A percentile compares a stretch with the other conserved stretches of the same genome.
Evolutionary conservation across 2,113 vertebrate species (phyloP).

Genomic region (Melospiza melodia): DNA sequence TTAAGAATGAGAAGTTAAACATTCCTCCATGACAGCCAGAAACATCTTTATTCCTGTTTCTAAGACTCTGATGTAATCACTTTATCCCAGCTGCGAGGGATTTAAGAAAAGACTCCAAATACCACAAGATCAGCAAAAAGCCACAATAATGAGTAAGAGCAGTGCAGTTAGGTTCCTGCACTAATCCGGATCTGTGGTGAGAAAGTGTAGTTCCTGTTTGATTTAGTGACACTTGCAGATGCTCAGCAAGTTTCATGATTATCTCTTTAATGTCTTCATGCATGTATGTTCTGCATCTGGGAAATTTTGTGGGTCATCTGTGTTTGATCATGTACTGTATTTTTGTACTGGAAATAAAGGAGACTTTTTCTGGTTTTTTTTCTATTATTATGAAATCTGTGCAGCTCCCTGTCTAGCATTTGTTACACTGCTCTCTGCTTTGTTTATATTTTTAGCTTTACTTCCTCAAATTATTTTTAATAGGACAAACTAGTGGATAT

Average conservation of each 20-base stretch:
- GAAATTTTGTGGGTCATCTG: constrained; percentile 12
- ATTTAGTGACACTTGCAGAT: neutral
- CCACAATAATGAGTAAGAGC: neutral
- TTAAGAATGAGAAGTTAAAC: neutral
- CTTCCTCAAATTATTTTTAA: neutral
- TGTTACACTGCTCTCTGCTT: neutral
- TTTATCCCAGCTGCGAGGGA: constrained; percentile 21
- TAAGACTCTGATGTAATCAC: constrained; percentile 18
- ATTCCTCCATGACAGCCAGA: neutral
- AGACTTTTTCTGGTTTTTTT: neutral
- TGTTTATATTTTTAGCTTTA: neutral
- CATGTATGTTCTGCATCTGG: neutral
- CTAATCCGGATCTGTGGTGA: neutral
- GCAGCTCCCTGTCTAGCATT: neutral
- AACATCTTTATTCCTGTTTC: neutral
- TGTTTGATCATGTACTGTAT: neutral
- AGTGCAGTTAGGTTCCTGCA: neutral
- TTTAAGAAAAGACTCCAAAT: constrained; percentile 23
- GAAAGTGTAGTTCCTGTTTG: constrained; percentile 6
- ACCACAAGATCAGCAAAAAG: constrained; percentile 23
- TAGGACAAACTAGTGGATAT: neutral
- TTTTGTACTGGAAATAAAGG: neutral
- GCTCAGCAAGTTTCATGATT: constrained; percentile 7
- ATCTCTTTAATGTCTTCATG: constrained; percentile 13
- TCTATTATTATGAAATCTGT: neutral